Conservation (phyloP, 1,140 invertebrate genomes). For the Epicauta chinensis region DNA sequence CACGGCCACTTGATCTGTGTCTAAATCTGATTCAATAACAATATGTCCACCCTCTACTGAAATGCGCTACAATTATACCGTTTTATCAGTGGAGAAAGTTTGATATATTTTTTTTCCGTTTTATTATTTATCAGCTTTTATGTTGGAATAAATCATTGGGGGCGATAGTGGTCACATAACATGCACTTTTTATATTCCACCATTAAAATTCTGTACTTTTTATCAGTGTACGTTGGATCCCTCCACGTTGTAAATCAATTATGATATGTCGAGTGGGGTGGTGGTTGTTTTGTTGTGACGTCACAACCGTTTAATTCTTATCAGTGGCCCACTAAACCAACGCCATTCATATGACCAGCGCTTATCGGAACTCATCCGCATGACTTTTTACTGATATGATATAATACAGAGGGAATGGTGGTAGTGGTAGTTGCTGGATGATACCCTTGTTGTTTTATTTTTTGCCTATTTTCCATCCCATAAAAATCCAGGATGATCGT, state of each 20-base stretch:
- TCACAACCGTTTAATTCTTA: constrained; percentile 28
- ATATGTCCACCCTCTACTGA: too few relatives aligned
- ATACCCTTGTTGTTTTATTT: too few relatives aligned
- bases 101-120: too few relatives aligned
- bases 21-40: too few relatives aligned
- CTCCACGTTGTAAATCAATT: constrained; percentile 24
- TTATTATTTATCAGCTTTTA: too few relatives aligned
- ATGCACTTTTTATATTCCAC: constrained; percentile 7
- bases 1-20: constrained; percentile 1
- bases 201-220: constrained; percentile 13
- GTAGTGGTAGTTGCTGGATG: too few relatives aligned
- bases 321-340: constrained; percentile 27
- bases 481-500: too few relatives aligned
- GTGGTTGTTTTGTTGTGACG: constrained; percentile 13
- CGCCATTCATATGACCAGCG: constrained; percentile 24
- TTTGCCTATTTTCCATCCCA: too few relatives aligned
- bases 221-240: constrained; percentile 6
- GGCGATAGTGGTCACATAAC: background rate
- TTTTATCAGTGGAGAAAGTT: too few relatives aligned
- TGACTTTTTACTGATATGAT: constrained; percentile 28
- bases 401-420: too few relatives aligned
- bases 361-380: constrained; percentile 26
- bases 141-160: constrained; percentile 2
- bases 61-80: too few relatives aligned
- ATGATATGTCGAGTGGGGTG: constrained; percentile 25